phyloP scores from a whole-genome alignment of 2,888 invertebrate genomes.

The Clitarchus hookeri region DNA sequence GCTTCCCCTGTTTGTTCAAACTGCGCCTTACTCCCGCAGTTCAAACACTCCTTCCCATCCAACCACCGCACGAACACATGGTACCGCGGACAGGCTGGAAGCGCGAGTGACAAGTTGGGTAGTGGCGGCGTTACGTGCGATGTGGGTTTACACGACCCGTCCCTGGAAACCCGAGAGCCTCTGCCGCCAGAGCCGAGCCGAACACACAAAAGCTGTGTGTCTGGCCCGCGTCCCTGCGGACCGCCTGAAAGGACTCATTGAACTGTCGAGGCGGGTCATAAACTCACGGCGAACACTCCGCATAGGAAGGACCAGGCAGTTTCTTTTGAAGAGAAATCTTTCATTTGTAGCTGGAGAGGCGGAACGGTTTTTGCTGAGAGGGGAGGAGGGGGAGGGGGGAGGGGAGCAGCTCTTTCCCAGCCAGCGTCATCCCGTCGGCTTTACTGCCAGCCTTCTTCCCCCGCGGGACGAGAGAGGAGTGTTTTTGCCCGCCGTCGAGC shows the following conservation, averaged over 20 bases:
- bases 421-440: neutral
- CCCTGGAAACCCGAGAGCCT: neutral
- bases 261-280: neutral
- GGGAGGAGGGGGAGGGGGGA: too few relatives aligned
- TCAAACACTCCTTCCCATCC: too few relatives aligned
- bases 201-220: neutral
- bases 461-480: neutral
- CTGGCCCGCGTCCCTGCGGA: neutral
- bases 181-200: neutral
- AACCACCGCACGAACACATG: too few relatives aligned
- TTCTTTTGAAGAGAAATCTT: constrained; percentile 14
- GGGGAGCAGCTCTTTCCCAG: neutral
- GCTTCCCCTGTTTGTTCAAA: too few relatives aligned
- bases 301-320: neutral
- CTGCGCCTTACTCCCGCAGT: too few relatives aligned
- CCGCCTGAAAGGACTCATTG: constrained; percentile 9
- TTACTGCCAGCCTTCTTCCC: neutral
- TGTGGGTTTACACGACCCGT: neutral
- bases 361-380: neutral
- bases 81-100: too few relatives aligned
- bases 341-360: neutral
- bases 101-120: too few relatives aligned
- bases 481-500: neutral
- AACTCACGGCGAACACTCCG: neutral
- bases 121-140: too few relatives aligned